Evolutionary conservation across 1,140 invertebrate species (phyloP).

Genomic region (Magallana ariakensis): DNA sequence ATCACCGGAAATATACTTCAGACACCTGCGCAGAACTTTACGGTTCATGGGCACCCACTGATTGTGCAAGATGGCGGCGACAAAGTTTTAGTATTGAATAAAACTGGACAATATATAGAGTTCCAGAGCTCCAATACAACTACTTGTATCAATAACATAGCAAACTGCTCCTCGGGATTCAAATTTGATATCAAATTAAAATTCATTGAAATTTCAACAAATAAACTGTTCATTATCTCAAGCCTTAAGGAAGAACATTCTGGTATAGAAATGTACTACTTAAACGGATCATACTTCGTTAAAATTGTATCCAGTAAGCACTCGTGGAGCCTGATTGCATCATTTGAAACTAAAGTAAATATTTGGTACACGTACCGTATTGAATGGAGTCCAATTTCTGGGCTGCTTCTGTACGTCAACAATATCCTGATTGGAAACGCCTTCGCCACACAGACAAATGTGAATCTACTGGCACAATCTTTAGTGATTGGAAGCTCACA

Average conservation of each 20-base stretch:
- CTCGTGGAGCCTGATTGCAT: not conserved
- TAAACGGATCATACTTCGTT: constrained; percentile 28
- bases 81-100: constrained; percentile 47
- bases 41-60: constrained; percentile 39
- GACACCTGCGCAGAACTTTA: constrained; percentile 47
- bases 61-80: constrained; percentile 31
- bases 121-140: constrained; percentile 37
- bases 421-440: constrained; percentile 26
- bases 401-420: constrained; percentile 50
- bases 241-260: not conserved
- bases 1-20: constrained; percentile 45
- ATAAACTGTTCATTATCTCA: constrained; percentile 40
- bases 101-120: constrained; percentile 54
- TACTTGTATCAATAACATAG: constrained; percentile 44
- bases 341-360: not conserved
- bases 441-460: not conserved
- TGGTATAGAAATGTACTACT: constrained; percentile 50
- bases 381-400: constrained; percentile 45
- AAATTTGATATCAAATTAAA: constrained; percentile 46
- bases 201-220: constrained; percentile 20
- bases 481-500: constrained; percentile 43
- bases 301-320: not conserved
- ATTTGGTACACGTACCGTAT: constrained; percentile 48
- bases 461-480: not conserved
- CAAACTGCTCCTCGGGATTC: constrained; percentile 50